Base-by-base conservation (phyloP, 1,140 invertebrate genomes). In the Drosophila bipectinata region DNA sequence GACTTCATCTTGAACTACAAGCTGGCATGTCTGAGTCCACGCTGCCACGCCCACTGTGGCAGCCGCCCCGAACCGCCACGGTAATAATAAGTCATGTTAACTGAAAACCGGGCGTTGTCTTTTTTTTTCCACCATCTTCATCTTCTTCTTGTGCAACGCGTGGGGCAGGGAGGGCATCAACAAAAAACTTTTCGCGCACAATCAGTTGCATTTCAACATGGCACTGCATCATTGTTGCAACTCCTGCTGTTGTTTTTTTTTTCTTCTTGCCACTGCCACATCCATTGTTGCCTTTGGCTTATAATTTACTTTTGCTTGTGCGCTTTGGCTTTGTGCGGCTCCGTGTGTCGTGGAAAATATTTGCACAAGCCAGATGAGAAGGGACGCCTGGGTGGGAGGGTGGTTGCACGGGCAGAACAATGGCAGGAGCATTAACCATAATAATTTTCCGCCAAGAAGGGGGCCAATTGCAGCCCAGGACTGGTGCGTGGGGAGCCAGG, bases 221-320 rank as follows among this genome's bases (percentile, higher is more conserved):
- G 76, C 76, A 77, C 77, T 62, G 67, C 67, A 69, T 71, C 67
- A 71, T 71, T 71, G 82, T 77, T 76, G 73, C 72, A 69, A 82
- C 77, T 87, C 67, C 81, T 67, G 83, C 62, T 68, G 66, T 56
- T 68, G 71, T 62, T 59, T 18, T 9, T 8, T 10, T 15, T 18
- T 8, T 44, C 8, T 44, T 44, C 41, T 44, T 44, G 10, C 14
- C 41, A 37, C 41, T 44, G 41, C 41, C 41, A 15, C 69, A 34
- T 41, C 63, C 39, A 77, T 81, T 83, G 79, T 82, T 88, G 83
- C 62, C 84, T 83, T 83, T 87, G 72, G 76, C 83, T 88, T 87
- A 79, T 87, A 87, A 87, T 87, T 87, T 87, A 87, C 83, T 87
- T 79, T 87, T 88, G 63, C 82, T 87, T 88, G 75, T 83, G 83